These are phyloP conservation scores for Fopius arisanus DNA, from an alignment of 1,140 invertebrate genomes.

Conservation along the genomic window DNA sequence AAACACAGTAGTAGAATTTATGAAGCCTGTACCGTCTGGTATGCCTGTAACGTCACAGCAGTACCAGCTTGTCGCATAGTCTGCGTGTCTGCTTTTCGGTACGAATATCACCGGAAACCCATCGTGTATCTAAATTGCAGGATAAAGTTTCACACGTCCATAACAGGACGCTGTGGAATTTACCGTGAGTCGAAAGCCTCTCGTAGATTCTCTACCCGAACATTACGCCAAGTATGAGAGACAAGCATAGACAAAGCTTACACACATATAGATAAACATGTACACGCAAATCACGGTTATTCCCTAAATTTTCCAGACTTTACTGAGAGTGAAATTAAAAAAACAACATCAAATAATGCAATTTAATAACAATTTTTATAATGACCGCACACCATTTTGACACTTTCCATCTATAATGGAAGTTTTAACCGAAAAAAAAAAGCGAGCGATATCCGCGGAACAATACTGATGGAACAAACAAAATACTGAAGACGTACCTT, in stretches of 20 bases:
- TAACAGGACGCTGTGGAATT: conserved; percentile 28
- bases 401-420: no score
- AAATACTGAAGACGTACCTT: background rate
- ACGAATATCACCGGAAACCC: conserved; percentile 12
- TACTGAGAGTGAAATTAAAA: no score
- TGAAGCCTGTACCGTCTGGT: background rate
- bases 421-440: no score
- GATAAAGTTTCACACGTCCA: conserved; percentile 37
- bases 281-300: background rate
- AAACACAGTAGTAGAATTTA: background rate
- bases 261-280: no score
- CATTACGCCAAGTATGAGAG: background rate
- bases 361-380: no score
- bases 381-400: no score
- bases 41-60: background rate
- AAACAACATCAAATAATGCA: no score
- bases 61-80: background rate
- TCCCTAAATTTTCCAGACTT: no score
- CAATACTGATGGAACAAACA: no score
- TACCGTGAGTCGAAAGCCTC: conserved; percentile 1
- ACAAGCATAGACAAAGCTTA: background rate
- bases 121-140: conserved; percentile 21
- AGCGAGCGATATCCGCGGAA: no score
- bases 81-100: conserved; percentile 10
- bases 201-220: background rate